Evolutionary conservation across 2,888 invertebrate genomes (phyloP).

Genomic region (Yponomeuta evonymella): DNA sequence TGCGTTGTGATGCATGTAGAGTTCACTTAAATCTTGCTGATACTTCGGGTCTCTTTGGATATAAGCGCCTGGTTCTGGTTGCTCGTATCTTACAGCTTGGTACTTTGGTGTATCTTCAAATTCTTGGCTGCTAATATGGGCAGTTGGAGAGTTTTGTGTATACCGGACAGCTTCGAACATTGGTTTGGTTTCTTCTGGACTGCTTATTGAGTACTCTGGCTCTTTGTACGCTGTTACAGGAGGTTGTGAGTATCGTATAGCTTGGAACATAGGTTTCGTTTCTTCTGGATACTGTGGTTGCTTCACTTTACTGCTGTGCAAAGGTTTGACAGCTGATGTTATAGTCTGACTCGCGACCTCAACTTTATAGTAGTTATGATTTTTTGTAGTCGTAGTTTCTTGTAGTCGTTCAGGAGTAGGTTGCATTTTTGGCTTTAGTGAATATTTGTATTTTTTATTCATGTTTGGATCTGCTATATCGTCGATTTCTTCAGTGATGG

Average conservation of each 20-base stretch:
- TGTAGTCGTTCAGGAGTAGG: not conserved
- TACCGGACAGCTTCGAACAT: not conserved
- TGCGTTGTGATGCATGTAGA: slow-evolving; percentile 48
- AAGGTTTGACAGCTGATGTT: slow-evolving; percentile 30
- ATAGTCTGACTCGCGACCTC: slow-evolving; percentile 48
- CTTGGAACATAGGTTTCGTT: not conserved
- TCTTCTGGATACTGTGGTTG: slow-evolving; percentile 24
- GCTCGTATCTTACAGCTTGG: slow-evolving; percentile 28
- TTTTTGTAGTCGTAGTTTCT: slow-evolving; percentile 42
- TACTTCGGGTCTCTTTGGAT: slow-evolving; percentile 26
- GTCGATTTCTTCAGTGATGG: slow-evolving; percentile 62
- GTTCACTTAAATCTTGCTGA: slow-evolving; percentile 37
- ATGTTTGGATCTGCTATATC: slow-evolving; percentile 57
- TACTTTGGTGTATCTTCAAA: slow-evolving; percentile 30
- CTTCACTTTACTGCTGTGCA: slow-evolving; percentile 22
- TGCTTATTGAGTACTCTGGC: not conserved
- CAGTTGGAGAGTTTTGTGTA: not conserved
- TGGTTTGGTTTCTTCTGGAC: not conserved
- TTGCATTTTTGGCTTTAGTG: not conserved
- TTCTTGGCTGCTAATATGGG: slow-evolving; percentile 27
- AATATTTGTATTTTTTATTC: slow-evolving; percentile 20
- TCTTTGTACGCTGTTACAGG: not conserved
- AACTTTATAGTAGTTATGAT: slow-evolving; percentile 49
- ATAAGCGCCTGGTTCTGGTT: slow-evolving; percentile 28
- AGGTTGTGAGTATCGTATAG: not conserved